Percentiles rank a stretch among this genome's conserved stretches.
These are phyloP conservation scores for Drosophila malerkotliana DNA, from an alignment of 1,140 invertebrate genomes.

Conservation along the genomic window DNA sequence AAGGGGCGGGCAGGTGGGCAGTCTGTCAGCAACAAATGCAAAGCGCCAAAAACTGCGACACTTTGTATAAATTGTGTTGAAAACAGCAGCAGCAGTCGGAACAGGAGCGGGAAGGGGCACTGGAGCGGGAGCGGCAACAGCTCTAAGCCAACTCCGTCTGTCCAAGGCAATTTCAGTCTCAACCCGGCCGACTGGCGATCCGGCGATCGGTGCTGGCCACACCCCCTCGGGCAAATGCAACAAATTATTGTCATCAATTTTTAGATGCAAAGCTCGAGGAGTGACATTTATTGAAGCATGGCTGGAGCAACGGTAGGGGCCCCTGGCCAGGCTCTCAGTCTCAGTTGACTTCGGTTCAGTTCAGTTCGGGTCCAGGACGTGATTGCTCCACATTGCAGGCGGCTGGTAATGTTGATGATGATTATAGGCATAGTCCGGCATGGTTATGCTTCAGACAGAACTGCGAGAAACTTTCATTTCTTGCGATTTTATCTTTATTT, in stretches of 20 bases:
- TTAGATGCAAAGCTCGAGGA: conserved; percentile 81
- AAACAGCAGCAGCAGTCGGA: conserved; percentile 55
- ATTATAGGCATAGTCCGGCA: conserved; percentile 57
- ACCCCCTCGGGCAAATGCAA: conserved; percentile 77
- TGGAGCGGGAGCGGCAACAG: conserved; percentile 45
- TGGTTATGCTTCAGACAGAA: conserved; percentile 19
- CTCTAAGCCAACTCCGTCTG: conserved; percentile 57
- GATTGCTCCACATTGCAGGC: conserved; percentile 75
- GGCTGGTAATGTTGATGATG: conserved; percentile 64
- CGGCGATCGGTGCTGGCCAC: conserved; percentile 50
- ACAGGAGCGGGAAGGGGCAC: conserved; percentile 30
- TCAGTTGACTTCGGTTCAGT: conserved; percentile 6
- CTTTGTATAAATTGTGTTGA: conserved; percentile 81
- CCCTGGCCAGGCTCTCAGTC: conserved; percentile 36
- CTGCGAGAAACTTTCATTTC: not conserved
- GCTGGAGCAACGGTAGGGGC: conserved; percentile 44
- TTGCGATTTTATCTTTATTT: not conserved
- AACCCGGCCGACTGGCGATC: conserved; percentile 15
- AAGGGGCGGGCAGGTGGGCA: conserved; percentile 20
- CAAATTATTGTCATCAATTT: conserved; percentile 82
- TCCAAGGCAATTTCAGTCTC: conserved; percentile 62
- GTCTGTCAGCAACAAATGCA: conserved; percentile 80
- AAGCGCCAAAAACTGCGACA: conserved; percentile 80
- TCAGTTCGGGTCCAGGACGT: conserved; percentile 47
- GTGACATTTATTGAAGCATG: conserved; percentile 80